A percentile compares a stretch with the other conserved stretches of the same genome.
Conservation (phyloP, 2,797 vertebrate genomes). For the Eulemur coronatus region DNA sequence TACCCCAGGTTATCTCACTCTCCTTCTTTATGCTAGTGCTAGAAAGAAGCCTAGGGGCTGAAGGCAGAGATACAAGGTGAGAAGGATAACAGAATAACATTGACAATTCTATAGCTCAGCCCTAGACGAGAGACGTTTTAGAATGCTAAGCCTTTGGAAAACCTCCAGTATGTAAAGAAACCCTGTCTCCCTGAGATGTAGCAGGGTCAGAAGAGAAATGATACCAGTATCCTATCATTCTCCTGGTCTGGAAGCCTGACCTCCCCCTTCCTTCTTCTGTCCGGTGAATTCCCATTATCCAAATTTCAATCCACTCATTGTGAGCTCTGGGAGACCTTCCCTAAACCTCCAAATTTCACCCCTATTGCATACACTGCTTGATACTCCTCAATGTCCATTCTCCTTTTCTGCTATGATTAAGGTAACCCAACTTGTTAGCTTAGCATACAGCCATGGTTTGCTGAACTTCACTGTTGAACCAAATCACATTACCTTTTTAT, state of each 20-base stretch:
- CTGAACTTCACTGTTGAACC: background rate
- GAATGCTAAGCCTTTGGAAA: background rate
- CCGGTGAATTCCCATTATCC: background rate
- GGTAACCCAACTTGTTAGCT: background rate
- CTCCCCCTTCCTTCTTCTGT: background rate
- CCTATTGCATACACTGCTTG: background rate
- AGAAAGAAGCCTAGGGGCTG: background rate
- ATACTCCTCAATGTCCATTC: background rate
- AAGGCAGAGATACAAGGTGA: background rate
- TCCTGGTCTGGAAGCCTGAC: background rate
- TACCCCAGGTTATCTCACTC: background rate
- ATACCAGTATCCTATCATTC: background rate
- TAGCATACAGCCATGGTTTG: background rate
- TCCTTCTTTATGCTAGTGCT: background rate
- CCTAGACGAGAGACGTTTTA: background rate
- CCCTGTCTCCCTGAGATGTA: background rate
- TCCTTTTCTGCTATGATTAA: background rate
- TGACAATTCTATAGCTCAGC: background rate
- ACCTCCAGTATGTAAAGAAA: background rate
- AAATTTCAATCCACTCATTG: background rate
- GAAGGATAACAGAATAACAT: background rate
- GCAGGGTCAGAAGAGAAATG: background rate
- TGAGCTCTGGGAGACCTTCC: background rate
- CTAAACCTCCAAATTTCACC: background rate
- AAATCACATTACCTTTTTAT: slow-evolving; percentile 93